A percentile compares a stretch with the other conserved stretches of the same genome.
phyloP scores from a whole-genome alignment of 2,888 invertebrate species.

The Oscheius sp. region DNA sequence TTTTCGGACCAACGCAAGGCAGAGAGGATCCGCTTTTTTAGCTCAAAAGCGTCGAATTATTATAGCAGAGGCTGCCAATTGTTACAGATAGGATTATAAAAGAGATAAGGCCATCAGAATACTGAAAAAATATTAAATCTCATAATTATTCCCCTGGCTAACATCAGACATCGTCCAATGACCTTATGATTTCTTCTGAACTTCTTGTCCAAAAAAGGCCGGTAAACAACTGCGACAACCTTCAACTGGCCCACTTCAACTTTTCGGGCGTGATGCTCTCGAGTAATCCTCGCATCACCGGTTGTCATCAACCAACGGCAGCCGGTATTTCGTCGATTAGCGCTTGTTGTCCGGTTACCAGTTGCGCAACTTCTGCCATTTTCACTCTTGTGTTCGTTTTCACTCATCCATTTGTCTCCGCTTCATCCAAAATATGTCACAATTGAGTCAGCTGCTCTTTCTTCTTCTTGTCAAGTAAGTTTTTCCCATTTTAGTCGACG shows the following conservation, averaged over 20 bases:
- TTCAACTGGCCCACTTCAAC: not conserved
- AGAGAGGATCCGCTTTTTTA: too few species aligned
- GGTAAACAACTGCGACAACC: too few species aligned
- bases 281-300: slow-evolving; percentile 21
- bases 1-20: too few species aligned
- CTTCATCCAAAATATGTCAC: not conserved
- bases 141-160: too few species aligned
- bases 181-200: too few species aligned
- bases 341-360: slow-evolving; percentile 25
- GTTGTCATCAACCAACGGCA: not conserved
- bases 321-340: slow-evolving; percentile 13
- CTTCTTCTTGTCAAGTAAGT: not conserved
- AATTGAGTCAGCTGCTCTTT: slow-evolving; percentile 6
- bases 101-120: too few species aligned
- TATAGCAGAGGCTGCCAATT: too few species aligned
- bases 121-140: too few species aligned
- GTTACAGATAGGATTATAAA: too few species aligned
- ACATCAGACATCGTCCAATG: too few species aligned
- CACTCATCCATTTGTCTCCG: not conserved
- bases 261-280: not conserved
- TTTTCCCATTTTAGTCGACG: not conserved
- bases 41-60: too few species aligned
- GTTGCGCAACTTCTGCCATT: slow-evolving; percentile 28
- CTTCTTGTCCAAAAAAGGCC: too few species aligned
- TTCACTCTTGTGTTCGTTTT: slow-evolving; percentile 23